phyloP scores from a whole-genome alignment of 2,888 invertebrate genomes.

The Cyrtodaria siliqua region DNA sequence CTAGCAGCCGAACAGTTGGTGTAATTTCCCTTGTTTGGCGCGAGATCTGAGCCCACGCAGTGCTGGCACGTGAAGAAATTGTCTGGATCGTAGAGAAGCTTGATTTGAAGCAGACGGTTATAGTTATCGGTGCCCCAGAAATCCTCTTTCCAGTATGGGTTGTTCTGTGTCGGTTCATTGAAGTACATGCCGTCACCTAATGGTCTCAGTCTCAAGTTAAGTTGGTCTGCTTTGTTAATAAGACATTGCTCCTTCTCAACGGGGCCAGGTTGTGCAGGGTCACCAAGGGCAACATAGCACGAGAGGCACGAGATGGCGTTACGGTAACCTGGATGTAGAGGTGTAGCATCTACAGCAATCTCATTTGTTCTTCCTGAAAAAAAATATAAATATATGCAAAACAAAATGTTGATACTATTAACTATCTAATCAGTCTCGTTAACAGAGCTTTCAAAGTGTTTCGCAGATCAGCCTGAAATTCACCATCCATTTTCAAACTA shows the following conservation, averaged over 20 bases:
- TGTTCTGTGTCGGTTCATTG: constrained; percentile 69
- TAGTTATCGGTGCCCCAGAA: constrained; percentile 73
- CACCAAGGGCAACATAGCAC: constrained; percentile 21
- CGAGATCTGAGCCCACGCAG: constrained; percentile 71
- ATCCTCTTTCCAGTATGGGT: constrained; percentile 67
- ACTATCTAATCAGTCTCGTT: too few relatives aligned
- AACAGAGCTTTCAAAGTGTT: too few relatives aligned
- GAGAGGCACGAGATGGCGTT: constrained; percentile 35
- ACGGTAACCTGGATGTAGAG: constrained; percentile 62
- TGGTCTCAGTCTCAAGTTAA: constrained; percentile 18
- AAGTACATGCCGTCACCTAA: constrained; percentile 67
- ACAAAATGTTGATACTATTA: too few relatives aligned
- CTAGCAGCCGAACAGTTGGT: too few relatives aligned
- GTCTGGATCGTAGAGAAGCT: constrained; percentile 68
- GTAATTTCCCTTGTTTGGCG: background rate
- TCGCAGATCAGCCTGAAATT: too few relatives aligned
- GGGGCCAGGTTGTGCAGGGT: too few relatives aligned
- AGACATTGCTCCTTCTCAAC: background rate
- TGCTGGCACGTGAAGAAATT: constrained; percentile 72
- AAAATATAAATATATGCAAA: too few relatives aligned
- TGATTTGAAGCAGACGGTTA: constrained; percentile 63
- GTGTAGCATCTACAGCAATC: constrained; percentile 18
- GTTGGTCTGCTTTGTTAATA: constrained; percentile 5
- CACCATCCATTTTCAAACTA: too few relatives aligned
- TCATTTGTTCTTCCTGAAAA: constrained; percentile 47